Conservation (phyloP, 1,140 invertebrate genomes). For the Zaprionus inermis region DNA sequence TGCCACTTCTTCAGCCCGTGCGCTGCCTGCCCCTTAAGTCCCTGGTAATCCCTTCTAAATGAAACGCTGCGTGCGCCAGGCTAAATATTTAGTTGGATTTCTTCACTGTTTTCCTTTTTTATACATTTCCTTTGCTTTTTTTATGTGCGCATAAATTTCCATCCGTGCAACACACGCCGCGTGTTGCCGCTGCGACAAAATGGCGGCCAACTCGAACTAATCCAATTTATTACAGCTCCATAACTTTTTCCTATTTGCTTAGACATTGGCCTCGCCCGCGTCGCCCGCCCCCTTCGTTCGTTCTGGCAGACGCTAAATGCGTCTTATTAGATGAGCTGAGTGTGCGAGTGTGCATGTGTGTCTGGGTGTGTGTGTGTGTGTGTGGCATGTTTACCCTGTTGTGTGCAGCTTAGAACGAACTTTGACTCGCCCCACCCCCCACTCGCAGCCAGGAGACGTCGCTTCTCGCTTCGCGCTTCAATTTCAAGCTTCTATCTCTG, state of each 20-base stretch:
- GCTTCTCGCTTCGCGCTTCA: conserved; percentile 56
- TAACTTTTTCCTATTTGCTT: conserved; percentile 82
- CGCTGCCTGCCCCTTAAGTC: conserved; percentile 1
- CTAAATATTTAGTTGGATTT: conserved; percentile 57
- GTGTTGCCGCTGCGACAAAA: conserved; percentile 59
- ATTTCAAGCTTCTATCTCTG: conserved; percentile 76
- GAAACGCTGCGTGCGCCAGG: conserved; percentile 62
- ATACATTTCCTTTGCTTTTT: conserved; percentile 18
- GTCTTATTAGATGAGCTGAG: conserved; percentile 75
- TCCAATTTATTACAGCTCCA: conserved; percentile 84
- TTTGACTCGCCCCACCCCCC: conserved; percentile 60
- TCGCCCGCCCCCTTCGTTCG: conserved; percentile 21
- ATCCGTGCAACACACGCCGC: conserved; percentile 36
- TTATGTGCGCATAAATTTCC: conserved; percentile 58
- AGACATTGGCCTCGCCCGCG: conserved; percentile 22
- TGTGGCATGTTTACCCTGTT: conserved; percentile 71
- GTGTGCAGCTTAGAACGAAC: conserved; percentile 46
- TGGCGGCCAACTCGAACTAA: conserved; percentile 83
- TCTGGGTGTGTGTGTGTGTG: conserved; percentile 43
- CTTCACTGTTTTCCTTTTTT: conserved; percentile 24
- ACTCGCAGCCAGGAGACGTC: neutral
- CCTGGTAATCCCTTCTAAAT: conserved; percentile 69
- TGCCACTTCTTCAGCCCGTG: neutral
- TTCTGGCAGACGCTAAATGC: conserved; percentile 77
- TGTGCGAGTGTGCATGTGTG: conserved; percentile 25